Percentiles rank a stretch among this genome's conserved stretches.
Conservation (phyloP, 2,797 vertebrate genomes). For the Melanotaenia boesemani region DNA sequence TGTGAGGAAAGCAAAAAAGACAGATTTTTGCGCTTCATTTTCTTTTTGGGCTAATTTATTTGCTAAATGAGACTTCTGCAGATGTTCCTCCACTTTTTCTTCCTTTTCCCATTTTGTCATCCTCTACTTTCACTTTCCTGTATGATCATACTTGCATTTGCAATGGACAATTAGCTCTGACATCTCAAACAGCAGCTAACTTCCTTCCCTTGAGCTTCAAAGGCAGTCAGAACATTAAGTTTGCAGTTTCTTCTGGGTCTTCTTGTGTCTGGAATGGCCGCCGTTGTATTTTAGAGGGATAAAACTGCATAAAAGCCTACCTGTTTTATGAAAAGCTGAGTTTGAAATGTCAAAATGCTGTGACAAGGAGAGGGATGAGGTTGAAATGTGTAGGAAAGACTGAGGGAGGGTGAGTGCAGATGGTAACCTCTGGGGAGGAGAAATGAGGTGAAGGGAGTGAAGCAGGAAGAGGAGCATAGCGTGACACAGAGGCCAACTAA, state of each 20-base stretch:
- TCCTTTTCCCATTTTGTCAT: slow-evolving; percentile 48
- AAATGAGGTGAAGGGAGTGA: slow-evolving; percentile 62
- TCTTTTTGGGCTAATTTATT: slow-evolving; percentile 63
- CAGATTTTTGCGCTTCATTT: slow-evolving; percentile 48
- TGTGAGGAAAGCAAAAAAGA: slow-evolving; percentile 31
- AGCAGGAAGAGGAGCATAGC: slow-evolving; percentile 57
- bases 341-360: neutral
- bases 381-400: slow-evolving; percentile 23
- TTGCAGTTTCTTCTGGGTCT: slow-evolving; percentile 4
- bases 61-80: slow-evolving; percentile 64
- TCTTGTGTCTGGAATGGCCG: neutral
- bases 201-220: slow-evolving; percentile 64
- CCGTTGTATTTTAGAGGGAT: neutral
- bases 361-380: slow-evolving; percentile 1
- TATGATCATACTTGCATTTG: slow-evolving; percentile 55
- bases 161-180: slow-evolving; percentile 66
- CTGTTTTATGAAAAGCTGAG: neutral
- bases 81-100: slow-evolving; percentile 37
- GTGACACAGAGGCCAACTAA: slow-evolving; percentile 63
- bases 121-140: slow-evolving; percentile 48
- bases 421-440: slow-evolving; percentile 66
- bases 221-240: slow-evolving; percentile 52
- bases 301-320: neutral
- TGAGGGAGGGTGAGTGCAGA: slow-evolving; percentile 36
- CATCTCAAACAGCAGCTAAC: slow-evolving; percentile 65